Evolutionary conservation across 1,140 invertebrate species (phyloP), one percentile per base, ranked within the genome.

Genomic region (Magallana gigas): DNA sequence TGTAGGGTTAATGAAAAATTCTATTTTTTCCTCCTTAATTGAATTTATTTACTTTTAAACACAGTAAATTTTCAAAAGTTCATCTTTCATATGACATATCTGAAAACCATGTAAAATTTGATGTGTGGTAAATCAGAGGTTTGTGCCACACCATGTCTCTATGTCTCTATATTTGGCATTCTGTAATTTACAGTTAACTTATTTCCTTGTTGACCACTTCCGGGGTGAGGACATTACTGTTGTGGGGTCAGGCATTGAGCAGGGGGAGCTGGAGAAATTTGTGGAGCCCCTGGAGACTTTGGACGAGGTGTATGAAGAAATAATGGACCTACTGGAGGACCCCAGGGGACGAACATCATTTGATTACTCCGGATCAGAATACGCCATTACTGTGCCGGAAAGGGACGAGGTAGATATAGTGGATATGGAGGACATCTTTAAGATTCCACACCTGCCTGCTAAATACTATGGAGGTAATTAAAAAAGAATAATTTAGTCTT

Each of bases 401-500:
- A 76, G 36, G 68, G 5, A 7, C 0, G 68, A 76, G 18, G 18
- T 76, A 12, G 68, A 76, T 12, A 12, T 76, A 3, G 68, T 76
- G 36, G 68, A 76, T 12, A 76, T 76, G 68, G 68, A 76, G 8
- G 68, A 76, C 14, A 76, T 76, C 29, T 76, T 76, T 29, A 76
- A 76, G 36, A 76, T 76, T 29, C 68, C 68, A 76, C 68, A 29
- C 12, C 36, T 76, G 29, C 68, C 68, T 76, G 18, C 68, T 11
- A 76, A 76, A 76, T 76, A 76, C 14, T 76, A 76, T 76, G 68
- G 68, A 76, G 68, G 68, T 76, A 76, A 48, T 48, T 48, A 48
- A 48, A 48, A 48, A 48, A 48, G 23, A 23, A 23, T 23, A 23
- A 48, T 48, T 4, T 48, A 48, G 2, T 48, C 36, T 48, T 48